Evolutionary conservation across 2,113 vertebrate genomes (phyloP), one percentile per base, ranked within the genome.

Genomic region (Crotophaga sulcirostris): DNA sequence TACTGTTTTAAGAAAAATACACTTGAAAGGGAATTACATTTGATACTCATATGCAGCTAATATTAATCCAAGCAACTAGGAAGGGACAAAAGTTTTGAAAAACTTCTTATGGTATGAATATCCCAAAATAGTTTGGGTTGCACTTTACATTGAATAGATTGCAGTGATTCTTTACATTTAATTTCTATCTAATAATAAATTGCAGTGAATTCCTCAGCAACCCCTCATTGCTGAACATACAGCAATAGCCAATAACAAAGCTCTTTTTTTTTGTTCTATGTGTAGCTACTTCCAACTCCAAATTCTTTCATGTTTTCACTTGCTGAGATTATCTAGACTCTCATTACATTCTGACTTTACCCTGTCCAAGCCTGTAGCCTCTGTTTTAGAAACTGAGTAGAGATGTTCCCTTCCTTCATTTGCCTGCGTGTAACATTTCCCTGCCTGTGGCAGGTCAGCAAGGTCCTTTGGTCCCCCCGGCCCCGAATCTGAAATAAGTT

Each of bases 51-150:
- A 1, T 49, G 28, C 29, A 73, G 51, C 70, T 96, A 91, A 94
- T 91, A 85, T 95, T 93, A 94, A 58, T 73, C 33, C 47, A 62
- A 51, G 89, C 85, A 93, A 87, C 89, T 85, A 87, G 74, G 87
- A 93, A 96, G 90, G 58, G 42, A 91, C 70, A 94, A 93, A 76
- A 80, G 20, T 89, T 94, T 94, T 93, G 67, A 66, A 89, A 93
- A 91, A 69, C 28, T 73, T 84, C 15, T 86, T 73, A 18, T 49
- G 40, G 10, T 75, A 74, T 72, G 58, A 89, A 66, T 91, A 87
- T 87, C 54, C 28, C 31, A 2, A 42, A 93, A 76, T 93, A 64
- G 17, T 87, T 85, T 76, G 70, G 31, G 85, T 91, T 69, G 31
- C 26, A 58, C 16, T 79, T 69, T 64, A 60, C 77, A 76, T 82